Evolutionary conservation across 2,797 vertebrate species (phyloP), one percentile per base, ranked within the genome.

Genomic region (Gymnocypris eckloni): DNA sequence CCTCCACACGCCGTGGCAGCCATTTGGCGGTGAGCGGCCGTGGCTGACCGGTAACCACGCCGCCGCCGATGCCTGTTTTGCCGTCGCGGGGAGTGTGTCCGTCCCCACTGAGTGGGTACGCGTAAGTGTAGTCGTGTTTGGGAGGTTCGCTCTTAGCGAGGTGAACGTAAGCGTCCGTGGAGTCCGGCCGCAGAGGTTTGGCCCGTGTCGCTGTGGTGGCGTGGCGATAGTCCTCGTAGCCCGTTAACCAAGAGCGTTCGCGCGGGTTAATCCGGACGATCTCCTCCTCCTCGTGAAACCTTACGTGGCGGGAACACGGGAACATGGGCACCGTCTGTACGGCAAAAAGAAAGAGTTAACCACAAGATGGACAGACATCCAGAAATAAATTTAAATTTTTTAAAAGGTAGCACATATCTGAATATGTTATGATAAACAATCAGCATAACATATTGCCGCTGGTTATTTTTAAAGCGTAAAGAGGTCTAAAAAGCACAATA

Each of bases 181-280:
- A 93, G 7, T 95, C 94, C 0, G 88, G 13, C 0, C 88, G 90
- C 86, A 92, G 87, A 83, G 93, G 92, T 84, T 96, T 97, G 84
- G 93, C 94, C 1, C 95, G 90, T 0, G 95, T 92, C 0, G 96
- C 94, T 3, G 95, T 91, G 0, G 95, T 96, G n/a, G 96, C 96
- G 28, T 97, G 96, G 33, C 97, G 95, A 87, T 99, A 99, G 88
- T 99, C 98, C 95, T 95, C 98, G 0, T 99, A 99, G 76, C 97
- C 96, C 0, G 97, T 98, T 90, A 98, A 94, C 98, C 97, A 99
- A 88, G 95, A 93, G 78, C 96, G 96, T 89, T 98, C 97, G 3
- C 96, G 93, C 9, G 97, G 97, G 91, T 97, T 98, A 91, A 98
- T 97, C 73, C 96, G 96, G 5, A 98, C 96, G 0, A 98, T 95